Base-by-base conservation (phyloP, 2,888 invertebrate species). In the Ditylenchus weischeri region DNA sequence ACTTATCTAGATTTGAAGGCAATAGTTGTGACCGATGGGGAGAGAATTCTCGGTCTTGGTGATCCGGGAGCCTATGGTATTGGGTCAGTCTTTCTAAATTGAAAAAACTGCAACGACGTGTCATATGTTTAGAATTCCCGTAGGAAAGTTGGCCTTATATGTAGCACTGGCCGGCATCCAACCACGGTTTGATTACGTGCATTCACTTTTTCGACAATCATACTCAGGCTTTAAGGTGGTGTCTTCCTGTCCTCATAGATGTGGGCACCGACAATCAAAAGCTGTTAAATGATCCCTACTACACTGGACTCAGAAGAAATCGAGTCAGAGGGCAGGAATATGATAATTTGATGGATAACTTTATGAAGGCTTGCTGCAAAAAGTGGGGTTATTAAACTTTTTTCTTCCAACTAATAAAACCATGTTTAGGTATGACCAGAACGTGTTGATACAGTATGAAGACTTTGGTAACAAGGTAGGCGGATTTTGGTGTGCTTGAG, bases 11-110 rank as follows among this genome's bases (percentile, higher is more conserved):
- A 0, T 89, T 92, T 78, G 63, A 59, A 78, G 84, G 86, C 86
- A 5, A 84, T 87, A 65, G 93, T 93, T 13, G 95, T 96, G 57
- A 98, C 98, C 0, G 98, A 98, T 84, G 98, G 98, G 19, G 96
- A 98, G 85, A 88, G 98, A 64, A 99, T 99, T 84, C 87, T 99
- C 66, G 98, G 98, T 7, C 87, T 98, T 64, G 98, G 98, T 1
- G 98, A 98, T 86, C 87, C 96, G 73, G 98, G 98, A 54, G 74
- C 79, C 7, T 81, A 81, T 60, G 98, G 98, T 18, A 98, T 98
- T 93, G 98, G 96, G 68, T 11, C 6, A 6, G 38, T 38, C 11
- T 38, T 38, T n/a, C n/a, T n/a, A n/a, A n/a, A n/a, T n/a, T n/a
- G n/a, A n/a, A n/a, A n/a, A n/a, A n/a, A n/a, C n/a, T n/a, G 38